Conservation (phyloP, 2,113 vertebrate species). For the Coreoperca whiteheadi region DNA sequence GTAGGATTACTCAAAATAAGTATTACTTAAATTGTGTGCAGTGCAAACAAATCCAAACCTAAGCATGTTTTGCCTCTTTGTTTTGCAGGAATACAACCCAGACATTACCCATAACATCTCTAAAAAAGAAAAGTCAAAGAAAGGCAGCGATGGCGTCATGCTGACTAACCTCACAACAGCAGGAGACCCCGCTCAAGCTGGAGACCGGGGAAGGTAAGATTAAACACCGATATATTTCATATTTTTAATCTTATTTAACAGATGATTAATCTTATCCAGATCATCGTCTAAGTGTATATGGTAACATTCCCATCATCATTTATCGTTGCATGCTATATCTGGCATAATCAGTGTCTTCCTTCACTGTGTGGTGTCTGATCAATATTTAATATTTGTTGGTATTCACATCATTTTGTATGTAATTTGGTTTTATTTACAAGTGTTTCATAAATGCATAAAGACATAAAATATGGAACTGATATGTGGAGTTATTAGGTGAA, state of each 20-base stretch:
- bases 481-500: no score
- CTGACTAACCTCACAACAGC: slow-evolving; percentile 83
- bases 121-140: slow-evolving; percentile 91
- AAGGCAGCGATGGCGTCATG: slow-evolving; percentile 86
- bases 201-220: slow-evolving; percentile 89
- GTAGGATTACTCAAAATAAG: neutral
- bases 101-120: slow-evolving; percentile 89
- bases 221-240: neutral
- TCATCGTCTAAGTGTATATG: neutral
- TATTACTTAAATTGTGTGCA: neutral
- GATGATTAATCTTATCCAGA: neutral
- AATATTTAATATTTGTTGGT: neutral
- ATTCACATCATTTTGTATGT: neutral
- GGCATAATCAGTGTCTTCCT: neutral
- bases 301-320: neutral
- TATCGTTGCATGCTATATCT: neutral
- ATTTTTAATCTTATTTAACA: neutral
- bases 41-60: neutral
- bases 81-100: slow-evolving; percentile 93
- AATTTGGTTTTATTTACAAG: neutral
- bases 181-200: slow-evolving; percentile 81
- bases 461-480: no score
- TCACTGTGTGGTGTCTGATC: neutral
- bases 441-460: neutral
- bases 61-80: neutral